phyloP scores from a whole-genome alignment of 2,888 invertebrate genomes.

The Tipula unca region DNA sequence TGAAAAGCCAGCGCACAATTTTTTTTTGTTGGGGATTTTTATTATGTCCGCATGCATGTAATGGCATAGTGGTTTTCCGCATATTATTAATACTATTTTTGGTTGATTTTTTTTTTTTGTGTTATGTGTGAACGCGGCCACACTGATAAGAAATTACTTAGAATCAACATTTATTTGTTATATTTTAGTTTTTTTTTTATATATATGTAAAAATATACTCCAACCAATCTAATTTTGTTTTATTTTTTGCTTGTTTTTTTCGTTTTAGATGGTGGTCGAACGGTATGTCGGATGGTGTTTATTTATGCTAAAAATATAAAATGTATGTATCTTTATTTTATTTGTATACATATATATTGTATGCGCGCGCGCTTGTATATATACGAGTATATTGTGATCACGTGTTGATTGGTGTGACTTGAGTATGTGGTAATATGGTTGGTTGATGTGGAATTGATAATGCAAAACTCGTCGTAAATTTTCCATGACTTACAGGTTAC shows the following conservation, averaged over 20 bases:
- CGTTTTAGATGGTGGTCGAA: background rate
- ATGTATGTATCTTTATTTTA: background rate
- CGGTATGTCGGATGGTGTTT: background rate
- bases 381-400: background rate
- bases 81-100: background rate
- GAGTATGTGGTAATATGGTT: background rate
- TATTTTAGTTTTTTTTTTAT: background rate
- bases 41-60: background rate
- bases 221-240: background rate
- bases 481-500: background rate
- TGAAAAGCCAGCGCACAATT: background rate
- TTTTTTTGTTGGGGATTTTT: background rate
- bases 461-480: background rate
- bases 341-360: background rate
- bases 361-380: background rate
- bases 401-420: background rate
- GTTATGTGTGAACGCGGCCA: background rate
- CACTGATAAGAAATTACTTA: background rate
- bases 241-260: background rate
- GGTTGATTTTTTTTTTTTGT: background rate
- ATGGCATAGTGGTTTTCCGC: background rate
- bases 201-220: background rate
- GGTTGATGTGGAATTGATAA: background rate
- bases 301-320: constrained; percentile 14
- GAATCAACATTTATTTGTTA: background rate